These are phyloP conservation scores for Siniperca undulata DNA, from an alignment of 2,797 vertebrate genomes.

Conservation along the genomic window DNA sequence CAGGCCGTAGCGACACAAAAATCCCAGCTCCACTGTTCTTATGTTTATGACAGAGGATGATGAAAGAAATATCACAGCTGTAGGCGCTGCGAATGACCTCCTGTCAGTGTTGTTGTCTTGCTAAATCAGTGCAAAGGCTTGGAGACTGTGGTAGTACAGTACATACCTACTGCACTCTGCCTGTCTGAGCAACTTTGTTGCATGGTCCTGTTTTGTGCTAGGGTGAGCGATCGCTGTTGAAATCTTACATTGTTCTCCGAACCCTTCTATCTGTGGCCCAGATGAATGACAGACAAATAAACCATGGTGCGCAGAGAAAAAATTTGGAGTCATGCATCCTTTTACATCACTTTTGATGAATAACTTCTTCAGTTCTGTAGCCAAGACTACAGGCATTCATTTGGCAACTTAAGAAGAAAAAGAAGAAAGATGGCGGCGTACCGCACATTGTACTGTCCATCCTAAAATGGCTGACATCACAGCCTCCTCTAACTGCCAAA, in stretches of 20 bases:
- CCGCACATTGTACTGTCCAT: constrained; percentile 82
- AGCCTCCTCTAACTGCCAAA: constrained; percentile 79
- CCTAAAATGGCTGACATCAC: constrained; percentile 87
- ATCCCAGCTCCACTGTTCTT: constrained; percentile 35
- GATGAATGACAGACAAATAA: constrained; percentile 79
- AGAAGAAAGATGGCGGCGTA: constrained; percentile 84
- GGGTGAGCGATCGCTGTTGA: constrained; percentile 39
- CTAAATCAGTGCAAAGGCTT: constrained; percentile 42
- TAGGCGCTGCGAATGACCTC: constrained; percentile 49
- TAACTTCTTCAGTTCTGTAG: constrained; percentile 81
- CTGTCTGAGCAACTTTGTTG: constrained; percentile 55
- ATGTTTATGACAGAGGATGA: constrained; percentile 20
- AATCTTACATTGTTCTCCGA: constrained; percentile 71
- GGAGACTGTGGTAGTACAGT: constrained; percentile 17
- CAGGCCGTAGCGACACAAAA: constrained; percentile 10
- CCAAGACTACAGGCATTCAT: constrained; percentile 81
- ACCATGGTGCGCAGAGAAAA: constrained; percentile 58
- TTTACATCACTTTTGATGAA: constrained; percentile 79
- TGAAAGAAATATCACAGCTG: constrained; percentile 49
- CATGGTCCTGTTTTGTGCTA: constrained; percentile 58
- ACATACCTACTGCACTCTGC: constrained; percentile 31
- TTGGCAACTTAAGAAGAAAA: constrained; percentile 80
- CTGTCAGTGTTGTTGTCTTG: constrained; percentile 44
- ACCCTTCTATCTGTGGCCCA: constrained; percentile 68
- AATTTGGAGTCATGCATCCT: constrained; percentile 75